Evolutionary conservation across 1,140 invertebrate genomes (phyloP), one percentile per base, ranked within the genome.

Genomic region (Adelges cooleyi): DNA sequence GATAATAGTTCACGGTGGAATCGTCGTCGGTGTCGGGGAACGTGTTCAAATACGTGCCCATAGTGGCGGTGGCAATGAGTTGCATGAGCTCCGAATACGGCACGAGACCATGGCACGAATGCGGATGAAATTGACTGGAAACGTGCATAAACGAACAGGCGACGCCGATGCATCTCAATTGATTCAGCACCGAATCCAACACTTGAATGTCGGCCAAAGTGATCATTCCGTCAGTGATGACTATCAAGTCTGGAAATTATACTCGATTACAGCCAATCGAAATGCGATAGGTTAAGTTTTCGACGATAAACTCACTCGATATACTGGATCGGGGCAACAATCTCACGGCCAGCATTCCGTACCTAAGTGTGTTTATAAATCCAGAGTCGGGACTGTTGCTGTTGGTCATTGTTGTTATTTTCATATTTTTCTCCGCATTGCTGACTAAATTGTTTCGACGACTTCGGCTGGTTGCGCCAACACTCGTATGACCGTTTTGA

Each of bases 171-270:
- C 83, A 84, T 67, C 89, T 79, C 40, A 92, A 75, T 73, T 90
- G 87, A 59, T 82, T 81, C 56, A 92, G 75, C 13, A 91, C 74
- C 11, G 82, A 81, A 70, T 92, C 87, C 69, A 90, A 79, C 40
- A 85, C 79, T 69, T 82, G 81, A 23, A 83, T 80, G 74, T 90
- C 86, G 8, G 87, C 84, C 17, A 87, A 79, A 65, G 84, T 84
- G n/a, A 90, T 80, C 54, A 89, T 82, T 2, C 87, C 89, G 77
- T 92, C 89, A 15, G 87, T 87, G 59, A 92, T 80, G 42, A 92
- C 80, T 52, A 91, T 79, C 72, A 92, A 82, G 76, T 86, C 86
- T 89, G 72, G 50, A 79, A 79, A 33, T 33, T 6, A 33, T 38
- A 38, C 13, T 38, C 6, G 13, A 38, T 38, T 8, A 8, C 36